phyloP scores from a whole-genome alignment of 1,140 invertebrate species.

The Chrysopa pallens region DNA sequence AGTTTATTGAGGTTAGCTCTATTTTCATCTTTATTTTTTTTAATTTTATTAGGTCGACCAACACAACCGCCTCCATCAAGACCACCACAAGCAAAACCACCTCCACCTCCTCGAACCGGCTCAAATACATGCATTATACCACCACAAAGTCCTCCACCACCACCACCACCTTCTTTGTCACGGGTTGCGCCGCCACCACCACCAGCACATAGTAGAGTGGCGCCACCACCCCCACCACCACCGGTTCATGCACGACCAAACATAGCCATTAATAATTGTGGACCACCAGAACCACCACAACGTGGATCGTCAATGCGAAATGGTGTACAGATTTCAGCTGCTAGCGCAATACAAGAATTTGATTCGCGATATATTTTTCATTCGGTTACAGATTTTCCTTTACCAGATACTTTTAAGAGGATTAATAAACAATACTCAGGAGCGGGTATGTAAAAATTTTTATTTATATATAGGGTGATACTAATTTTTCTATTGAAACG shows the following conservation, averaged over 20 bases:
- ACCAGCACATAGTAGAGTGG: neutral
- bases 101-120: slow-evolving; percentile 1
- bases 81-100: too few relatives aligned
- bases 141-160: neutral
- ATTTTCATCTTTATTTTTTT: too few relatives aligned
- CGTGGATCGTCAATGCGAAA: neutral
- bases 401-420: slow-evolving; percentile 10
- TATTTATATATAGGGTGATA: too few relatives aligned
- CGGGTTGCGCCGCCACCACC: slow-evolving; percentile 2
- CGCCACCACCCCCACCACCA: slow-evolving; percentile 2
- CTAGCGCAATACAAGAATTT: too few relatives aligned
- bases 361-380: too few relatives aligned
- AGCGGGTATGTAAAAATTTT: slow-evolving; percentile 3
- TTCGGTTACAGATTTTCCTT: slow-evolving; percentile 8
- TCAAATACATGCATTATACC: neutral
- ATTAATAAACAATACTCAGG: slow-evolving; percentile 9
- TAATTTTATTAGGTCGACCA: too few relatives aligned
- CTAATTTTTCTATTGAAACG: too few relatives aligned
- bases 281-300: neutral
- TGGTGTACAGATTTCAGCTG: neutral
- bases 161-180: slow-evolving; percentile 2
- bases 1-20: too few relatives aligned
- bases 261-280: neutral
- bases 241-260: neutral
- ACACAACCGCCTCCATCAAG: slow-evolving; percentile 13